Percentiles rank a stretch among this genome's conserved stretches.
phyloP scores from a whole-genome alignment of 2,113 vertebrate species.

The Pholis gunnellus region DNA sequence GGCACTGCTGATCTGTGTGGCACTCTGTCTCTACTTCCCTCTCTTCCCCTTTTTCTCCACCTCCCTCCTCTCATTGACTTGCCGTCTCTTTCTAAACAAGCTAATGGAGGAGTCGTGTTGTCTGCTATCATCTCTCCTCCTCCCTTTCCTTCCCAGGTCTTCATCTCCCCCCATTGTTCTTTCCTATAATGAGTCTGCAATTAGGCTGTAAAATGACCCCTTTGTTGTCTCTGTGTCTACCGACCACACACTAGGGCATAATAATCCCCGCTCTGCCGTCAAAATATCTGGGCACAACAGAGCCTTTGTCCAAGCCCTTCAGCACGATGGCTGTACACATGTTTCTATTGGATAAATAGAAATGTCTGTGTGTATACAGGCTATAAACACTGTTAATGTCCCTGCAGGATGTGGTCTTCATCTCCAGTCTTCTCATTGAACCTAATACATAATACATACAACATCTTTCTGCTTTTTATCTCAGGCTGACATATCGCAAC shows the following conservation, averaged over 20 bases:
- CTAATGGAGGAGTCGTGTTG: background rate
- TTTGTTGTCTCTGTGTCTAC: conserved; percentile 12
- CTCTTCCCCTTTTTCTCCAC: background rate
- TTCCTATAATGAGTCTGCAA: background rate
- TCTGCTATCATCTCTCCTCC: background rate
- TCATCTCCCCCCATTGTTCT: background rate
- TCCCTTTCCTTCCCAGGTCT: background rate
- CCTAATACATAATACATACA: too few relatives aligned
- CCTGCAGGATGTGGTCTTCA: background rate
- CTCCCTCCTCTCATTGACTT: background rate
- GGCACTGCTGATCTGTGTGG: conserved; percentile 3
- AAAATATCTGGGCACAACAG: conserved; percentile 6
- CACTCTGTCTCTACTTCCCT: background rate
- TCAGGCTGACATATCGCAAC: too few relatives aligned
- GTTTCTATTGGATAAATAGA: background rate
- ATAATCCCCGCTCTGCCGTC: background rate
- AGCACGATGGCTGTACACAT: background rate
- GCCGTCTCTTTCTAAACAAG: background rate
- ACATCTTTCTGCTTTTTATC: too few relatives aligned
- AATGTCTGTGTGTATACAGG: background rate
- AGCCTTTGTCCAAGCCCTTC: background rate
- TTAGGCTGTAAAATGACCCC: conserved; percentile 21
- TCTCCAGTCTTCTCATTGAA: too few relatives aligned
- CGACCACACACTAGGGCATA: background rate
- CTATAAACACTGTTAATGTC: background rate